Conservation (phyloP, 2,797 vertebrate genomes). For the Antennarius maculatus region DNA sequence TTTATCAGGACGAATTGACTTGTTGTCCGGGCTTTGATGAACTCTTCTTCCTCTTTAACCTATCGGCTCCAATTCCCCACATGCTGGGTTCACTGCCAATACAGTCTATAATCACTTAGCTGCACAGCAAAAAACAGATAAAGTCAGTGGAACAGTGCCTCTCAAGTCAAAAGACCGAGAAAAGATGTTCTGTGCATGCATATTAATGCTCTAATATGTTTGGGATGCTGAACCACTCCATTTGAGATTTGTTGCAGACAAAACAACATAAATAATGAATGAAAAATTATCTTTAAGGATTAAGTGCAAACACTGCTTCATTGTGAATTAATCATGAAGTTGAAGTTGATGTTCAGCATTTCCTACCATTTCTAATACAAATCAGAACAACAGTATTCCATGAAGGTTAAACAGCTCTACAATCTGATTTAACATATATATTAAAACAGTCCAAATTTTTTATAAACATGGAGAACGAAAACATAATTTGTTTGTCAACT, state of each 20-base stretch:
- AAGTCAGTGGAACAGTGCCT: conserved; percentile 6
- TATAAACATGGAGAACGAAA: too few relatives aligned
- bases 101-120: conserved; percentile 44
- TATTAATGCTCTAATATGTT: conserved; percentile 56
- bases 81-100: conserved; percentile 51
- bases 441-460: too few relatives aligned
- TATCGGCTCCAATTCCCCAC: conserved; percentile 55
- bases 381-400: too few relatives aligned
- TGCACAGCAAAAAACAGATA: conserved; percentile 12
- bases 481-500: too few relatives aligned
- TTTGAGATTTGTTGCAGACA: conserved; percentile 51
- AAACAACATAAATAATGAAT: conserved; percentile 61
- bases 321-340: conserved; percentile 22
- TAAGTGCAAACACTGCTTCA: conserved; percentile 16
- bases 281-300: conserved; percentile 36
- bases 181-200: conserved; percentile 33
- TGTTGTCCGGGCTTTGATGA: conserved; percentile 70
- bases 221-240: conserved; percentile 26
- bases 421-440: too few relatives aligned
- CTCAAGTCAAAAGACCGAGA: conserved; percentile 13
- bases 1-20: conserved; percentile 70
- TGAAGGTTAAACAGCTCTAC: too few relatives aligned
- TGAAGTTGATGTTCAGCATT: conserved; percentile 12
- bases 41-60: conserved; percentile 71
- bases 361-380: background rate